Evolutionary conservation across 2,797 vertebrate species (phyloP), one percentile per base, ranked within the genome.

Genomic region (Brachyalestes nurse): DNA sequence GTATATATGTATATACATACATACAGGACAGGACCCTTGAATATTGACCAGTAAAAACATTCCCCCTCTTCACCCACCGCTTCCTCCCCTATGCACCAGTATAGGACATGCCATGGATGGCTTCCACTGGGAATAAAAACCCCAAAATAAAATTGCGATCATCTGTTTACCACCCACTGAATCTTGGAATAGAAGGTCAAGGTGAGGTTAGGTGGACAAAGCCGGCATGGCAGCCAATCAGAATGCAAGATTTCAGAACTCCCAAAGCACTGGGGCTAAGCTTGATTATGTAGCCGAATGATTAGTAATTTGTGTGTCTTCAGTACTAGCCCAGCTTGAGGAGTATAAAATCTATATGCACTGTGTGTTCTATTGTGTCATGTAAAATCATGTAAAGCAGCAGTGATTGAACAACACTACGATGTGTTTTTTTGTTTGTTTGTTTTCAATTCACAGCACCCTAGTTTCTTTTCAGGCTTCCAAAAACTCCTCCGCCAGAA

Each of bases 81-180:
- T 55, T 40, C 62, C 19, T 17, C 9, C 47, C 14, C 45, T 40
- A 55, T 88, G 86, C 90, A 86, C 88, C 88, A 84, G 81, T 77
- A 87, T 86, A 75, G 91, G 83, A 84, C 92, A 90, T 95, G 91
- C 90, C 88, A 92, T 85, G 87, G 91, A 94, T 94, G 92, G 91
- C 93, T 95, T 94, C 91, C 90, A 89, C 81, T 91, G 91, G 92
- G 92, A 93, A 88, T 89, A 90, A 88, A 91, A 90, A 81, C 77
- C 88, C 91, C 90, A 92, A 93, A 95, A 94, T 92, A 93, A 92
- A 92, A 82, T 0, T 75, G 6, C 83, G 87, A 89, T 90, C 91
- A 86, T 90, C 92, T 69, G 0, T 42, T 0, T 84, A 93, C 88
- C 84, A 87, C 83, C 86, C 71, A 87, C 60, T 73, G 53, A 62